Conservation (phyloP, 2,797 vertebrate genomes). For the Antennarius maculatus region DNA sequence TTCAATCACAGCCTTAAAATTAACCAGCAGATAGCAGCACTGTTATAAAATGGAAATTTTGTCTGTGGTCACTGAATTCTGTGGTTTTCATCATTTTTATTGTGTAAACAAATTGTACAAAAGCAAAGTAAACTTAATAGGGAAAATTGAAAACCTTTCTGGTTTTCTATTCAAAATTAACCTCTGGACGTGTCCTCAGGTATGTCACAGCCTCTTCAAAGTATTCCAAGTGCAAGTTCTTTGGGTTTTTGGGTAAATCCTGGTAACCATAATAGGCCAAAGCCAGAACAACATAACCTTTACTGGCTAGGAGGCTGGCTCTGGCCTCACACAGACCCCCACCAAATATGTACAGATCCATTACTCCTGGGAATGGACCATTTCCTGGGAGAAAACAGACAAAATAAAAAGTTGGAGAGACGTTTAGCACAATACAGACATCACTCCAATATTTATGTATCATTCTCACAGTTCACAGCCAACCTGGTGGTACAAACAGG, state of each 20-base stretch:
- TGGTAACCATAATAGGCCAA: constrained; percentile 85
- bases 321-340: constrained; percentile 85
- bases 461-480: constrained; percentile 1
- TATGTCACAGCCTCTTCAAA: constrained; percentile 89
- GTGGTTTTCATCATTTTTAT: no score
- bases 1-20: no score
- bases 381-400: constrained; percentile 63
- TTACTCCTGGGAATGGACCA: constrained; percentile 88
- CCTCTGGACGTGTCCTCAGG: constrained; percentile 78
- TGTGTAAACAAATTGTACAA: no score
- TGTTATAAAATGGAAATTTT: no score
- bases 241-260: constrained; percentile 76
- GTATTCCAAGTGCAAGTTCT: constrained; percentile 84
- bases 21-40: no score
- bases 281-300: constrained; percentile 87
- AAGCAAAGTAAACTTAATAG: no score
- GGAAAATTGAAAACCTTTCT: no score
- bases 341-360: constrained; percentile 85
- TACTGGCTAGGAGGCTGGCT: constrained; percentile 86
- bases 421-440: neutral
- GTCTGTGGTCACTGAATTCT: no score
- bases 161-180: constrained; percentile 41
- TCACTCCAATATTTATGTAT: neutral
- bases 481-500: constrained; percentile 87
- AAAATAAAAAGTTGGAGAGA: neutral